Evolutionary conservation across 2,797 vertebrate species (phyloP).

Genomic region (Lagodon rhomboides): DNA sequence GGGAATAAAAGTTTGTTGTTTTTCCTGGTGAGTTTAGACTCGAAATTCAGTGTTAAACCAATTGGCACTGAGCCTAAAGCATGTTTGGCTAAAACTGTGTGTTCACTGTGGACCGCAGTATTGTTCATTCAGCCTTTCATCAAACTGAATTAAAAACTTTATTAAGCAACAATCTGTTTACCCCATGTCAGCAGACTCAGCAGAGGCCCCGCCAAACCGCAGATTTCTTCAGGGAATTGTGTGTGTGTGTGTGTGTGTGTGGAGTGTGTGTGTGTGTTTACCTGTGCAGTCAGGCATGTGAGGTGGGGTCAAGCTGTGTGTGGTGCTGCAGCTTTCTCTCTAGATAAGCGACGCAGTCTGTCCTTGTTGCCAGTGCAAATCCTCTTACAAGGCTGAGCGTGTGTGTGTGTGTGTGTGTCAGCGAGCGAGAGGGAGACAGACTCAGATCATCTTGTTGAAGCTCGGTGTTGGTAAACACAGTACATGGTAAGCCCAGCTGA

Average conservation of each 20-base stretch:
- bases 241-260: slow-evolving; percentile 16
- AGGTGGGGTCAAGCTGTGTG: slow-evolving; percentile 61
- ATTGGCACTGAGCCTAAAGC: slow-evolving; percentile 4
- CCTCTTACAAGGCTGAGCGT: slow-evolving; percentile 70
- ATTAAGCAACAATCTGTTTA: slow-evolving; percentile 35
- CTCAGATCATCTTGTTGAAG: slow-evolving; percentile 76
- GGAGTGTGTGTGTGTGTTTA: slow-evolving; percentile 39
- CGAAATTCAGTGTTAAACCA: slow-evolving; percentile 8
- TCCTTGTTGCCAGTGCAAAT: slow-evolving; percentile 75
- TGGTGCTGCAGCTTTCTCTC: slow-evolving; percentile 55
- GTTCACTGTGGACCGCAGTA: neutral
- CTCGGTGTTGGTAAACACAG: slow-evolving; percentile 81
- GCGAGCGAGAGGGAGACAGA: slow-evolving; percentile 34
- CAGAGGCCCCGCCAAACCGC: slow-evolving; percentile 6
- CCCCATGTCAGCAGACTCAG: slow-evolving; percentile 14
- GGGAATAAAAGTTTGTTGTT: slow-evolving; percentile 6
- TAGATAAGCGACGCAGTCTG: slow-evolving; percentile 58
- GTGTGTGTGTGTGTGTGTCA: slow-evolving; percentile 40
- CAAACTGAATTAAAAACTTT: slow-evolving; percentile 29
- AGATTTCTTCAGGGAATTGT: slow-evolving; percentile 21
- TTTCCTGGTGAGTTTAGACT: slow-evolving; percentile 11
- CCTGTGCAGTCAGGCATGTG: slow-evolving; percentile 52
- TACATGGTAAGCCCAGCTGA: slow-evolving; percentile 76
- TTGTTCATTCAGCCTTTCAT: slow-evolving; percentile 50
- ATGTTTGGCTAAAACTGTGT: slow-evolving; percentile 22